These are phyloP conservation scores for Exaiptasia diaphana DNA, from an alignment of 64 coral and sea anemone genomes.

Conservation along the genomic window DNA sequence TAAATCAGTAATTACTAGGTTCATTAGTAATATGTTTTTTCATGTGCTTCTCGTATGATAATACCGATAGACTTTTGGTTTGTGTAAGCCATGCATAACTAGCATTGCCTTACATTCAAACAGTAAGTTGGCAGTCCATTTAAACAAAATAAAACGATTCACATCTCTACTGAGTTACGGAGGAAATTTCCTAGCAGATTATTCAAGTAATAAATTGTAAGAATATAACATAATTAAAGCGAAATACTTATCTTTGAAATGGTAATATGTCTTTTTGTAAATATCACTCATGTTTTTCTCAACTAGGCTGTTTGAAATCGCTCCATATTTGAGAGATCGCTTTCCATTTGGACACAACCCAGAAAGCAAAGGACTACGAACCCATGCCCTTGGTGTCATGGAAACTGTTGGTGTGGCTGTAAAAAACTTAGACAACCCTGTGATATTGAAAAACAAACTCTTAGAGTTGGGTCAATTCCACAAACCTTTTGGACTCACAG, in stretches of 20 bases:
- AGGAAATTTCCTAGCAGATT: not conserved
- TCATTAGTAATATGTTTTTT: no score
- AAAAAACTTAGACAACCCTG: slow-evolving; percentile 40
- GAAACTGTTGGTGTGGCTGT: slow-evolving; percentile 57
- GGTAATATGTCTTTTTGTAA: no score
- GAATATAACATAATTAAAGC: not conserved
- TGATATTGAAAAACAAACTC: slow-evolving; percentile 34
- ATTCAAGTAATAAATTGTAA: not conserved
- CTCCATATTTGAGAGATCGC: slow-evolving; percentile 29
- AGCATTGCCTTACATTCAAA: not conserved
- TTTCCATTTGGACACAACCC: slow-evolving; percentile 69
- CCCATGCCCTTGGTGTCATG: slow-evolving; percentile 66
- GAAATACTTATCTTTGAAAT: no score
- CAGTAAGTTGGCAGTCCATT: not conserved
- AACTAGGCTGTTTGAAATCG: slow-evolving; percentile 65
- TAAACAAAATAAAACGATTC: not conserved
- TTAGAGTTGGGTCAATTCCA: slow-evolving; percentile 45
- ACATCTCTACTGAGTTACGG: not conserved
- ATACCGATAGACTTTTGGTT: no score
- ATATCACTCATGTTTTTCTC: not conserved
- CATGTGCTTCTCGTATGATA: no score
- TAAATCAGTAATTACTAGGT: no score
- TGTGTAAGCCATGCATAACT: no score
- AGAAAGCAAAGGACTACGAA: not conserved
- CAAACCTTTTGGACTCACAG: slow-evolving; percentile 45